These are phyloP conservation scores for Brachycybe producta DNA, from an alignment of 2,888 invertebrate genomes.

Conservation along the genomic window DNA sequence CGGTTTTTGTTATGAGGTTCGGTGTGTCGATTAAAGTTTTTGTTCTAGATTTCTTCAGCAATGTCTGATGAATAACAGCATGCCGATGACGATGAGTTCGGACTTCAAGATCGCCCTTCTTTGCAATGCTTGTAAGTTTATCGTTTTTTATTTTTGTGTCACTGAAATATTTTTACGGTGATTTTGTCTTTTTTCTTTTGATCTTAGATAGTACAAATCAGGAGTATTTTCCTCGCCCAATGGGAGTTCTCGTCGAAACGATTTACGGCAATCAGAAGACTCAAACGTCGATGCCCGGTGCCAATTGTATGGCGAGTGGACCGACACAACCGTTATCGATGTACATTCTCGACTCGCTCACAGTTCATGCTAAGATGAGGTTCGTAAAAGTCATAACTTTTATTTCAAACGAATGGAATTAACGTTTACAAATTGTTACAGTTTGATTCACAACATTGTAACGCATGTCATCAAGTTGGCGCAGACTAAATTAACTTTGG, in stretches of 20 bases:
- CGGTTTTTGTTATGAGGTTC: not conserved
- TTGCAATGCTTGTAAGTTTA: constrained; percentile 65
- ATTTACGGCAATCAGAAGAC: constrained; percentile 42
- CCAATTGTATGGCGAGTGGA: constrained; percentile 38
- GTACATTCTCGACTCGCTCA: constrained; percentile 81
- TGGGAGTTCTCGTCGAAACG: constrained; percentile 81
- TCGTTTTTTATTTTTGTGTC: constrained; percentile 1
- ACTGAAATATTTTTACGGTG: constrained; percentile 1
- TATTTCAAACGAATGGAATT: constrained; percentile 1
- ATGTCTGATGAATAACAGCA: constrained; percentile 31
- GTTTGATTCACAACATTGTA: constrained; percentile 51
- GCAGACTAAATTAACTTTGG: constrained; percentile 65
- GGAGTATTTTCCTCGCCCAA: constrained; percentile 78
- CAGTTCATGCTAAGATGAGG: constrained; percentile 92
- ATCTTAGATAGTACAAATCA: constrained; percentile 52
- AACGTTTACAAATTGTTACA: constrained; percentile 25
- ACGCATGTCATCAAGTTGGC: constrained; percentile 82
- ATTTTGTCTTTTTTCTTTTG: not conserved
- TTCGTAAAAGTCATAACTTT: no score
- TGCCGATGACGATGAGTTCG: constrained; percentile 50
- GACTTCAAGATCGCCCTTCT: constrained; percentile 83
- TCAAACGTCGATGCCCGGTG: constrained; percentile 30
- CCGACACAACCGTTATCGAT: constrained; percentile 82
- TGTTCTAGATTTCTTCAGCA: constrained; percentile 66
- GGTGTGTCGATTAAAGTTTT: no score